Percentiles rank a stretch among this genome's conserved stretches.
Evolutionary conservation across 2,797 vertebrate species (phyloP).

Genomic region (Amphiprion clarkii): DNA sequence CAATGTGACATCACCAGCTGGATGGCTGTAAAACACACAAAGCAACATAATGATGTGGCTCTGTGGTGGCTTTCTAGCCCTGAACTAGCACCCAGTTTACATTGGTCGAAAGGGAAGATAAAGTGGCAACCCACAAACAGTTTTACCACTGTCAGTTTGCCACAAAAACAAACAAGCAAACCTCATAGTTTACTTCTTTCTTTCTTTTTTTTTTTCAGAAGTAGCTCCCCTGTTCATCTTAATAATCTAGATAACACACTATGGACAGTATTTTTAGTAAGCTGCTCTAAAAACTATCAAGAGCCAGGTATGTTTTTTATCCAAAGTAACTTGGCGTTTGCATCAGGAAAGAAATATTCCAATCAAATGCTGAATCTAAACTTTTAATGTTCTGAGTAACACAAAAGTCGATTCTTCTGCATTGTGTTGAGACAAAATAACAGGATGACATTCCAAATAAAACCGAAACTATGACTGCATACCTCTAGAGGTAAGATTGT

Average conservation of each 20-base stretch:
- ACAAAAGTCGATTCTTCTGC: neutral
- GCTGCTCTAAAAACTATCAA: neutral
- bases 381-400: neutral
- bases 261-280: neutral
- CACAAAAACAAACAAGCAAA: neutral
- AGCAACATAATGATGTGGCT: no score
- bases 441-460: neutral
- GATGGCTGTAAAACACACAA: no score
- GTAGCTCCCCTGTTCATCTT: neutral
- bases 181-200: no score
- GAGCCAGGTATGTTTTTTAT: neutral
- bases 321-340: neutral
- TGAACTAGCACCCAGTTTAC: no score
- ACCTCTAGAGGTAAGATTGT: neutral
- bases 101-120: no score
- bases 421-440: neutral
- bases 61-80: no score
- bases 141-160: neutral
- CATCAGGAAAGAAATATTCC: neutral
- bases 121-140: neutral
- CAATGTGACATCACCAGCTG: no score
- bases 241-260: neutral
- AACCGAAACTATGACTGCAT: neutral
- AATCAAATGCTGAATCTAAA: neutral
- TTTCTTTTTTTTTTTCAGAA: no score